These are phyloP conservation scores for Parthenolecanium corni DNA, from an alignment of 2,888 invertebrate genomes.

Conservation along the genomic window DNA sequence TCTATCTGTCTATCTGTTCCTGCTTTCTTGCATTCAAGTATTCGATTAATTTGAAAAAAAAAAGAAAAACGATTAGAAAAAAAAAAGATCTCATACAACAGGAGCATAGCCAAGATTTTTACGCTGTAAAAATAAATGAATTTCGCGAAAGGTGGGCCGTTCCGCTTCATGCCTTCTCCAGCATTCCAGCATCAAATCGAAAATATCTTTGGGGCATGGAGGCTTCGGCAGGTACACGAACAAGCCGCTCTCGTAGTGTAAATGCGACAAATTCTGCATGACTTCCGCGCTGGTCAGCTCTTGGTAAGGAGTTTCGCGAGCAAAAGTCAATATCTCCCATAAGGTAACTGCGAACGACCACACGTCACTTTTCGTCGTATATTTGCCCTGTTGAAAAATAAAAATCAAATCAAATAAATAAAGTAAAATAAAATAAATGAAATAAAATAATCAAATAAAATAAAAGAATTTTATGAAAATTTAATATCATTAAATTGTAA, in stretches of 20 bases:
- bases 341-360: slow-evolving; percentile 83
- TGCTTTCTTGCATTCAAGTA: too few relatives aligned
- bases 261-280: slow-evolving; percentile 64
- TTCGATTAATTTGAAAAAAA: too few relatives aligned
- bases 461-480: not conserved
- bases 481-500: not conserved
- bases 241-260: slow-evolving; percentile 47
- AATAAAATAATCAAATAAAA: too few relatives aligned
- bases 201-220: slow-evolving; percentile 48
- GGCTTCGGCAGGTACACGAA: slow-evolving; percentile 39
- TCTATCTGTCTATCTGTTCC: too few relatives aligned
- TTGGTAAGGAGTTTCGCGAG: slow-evolving; percentile 65
- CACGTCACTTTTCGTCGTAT: slow-evolving; percentile 80
- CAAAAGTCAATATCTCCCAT: slow-evolving; percentile 72
- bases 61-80: too few relatives aligned
- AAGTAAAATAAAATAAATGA: slow-evolving; percentile 2
- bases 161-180: slow-evolving; percentile 46
- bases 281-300: slow-evolving; percentile 64
- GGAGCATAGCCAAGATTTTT: slow-evolving; percentile 41
- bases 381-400: slow-evolving; percentile 51
- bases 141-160: slow-evolving; percentile 49
- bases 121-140: slow-evolving; percentile 48
- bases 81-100: slow-evolving; percentile 22
- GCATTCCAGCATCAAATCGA: slow-evolving; percentile 50
- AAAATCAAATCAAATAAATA: not conserved